Evolutionary conservation across 2,797 vertebrate species (phyloP).

Genomic region (Coilia nasus): DNA sequence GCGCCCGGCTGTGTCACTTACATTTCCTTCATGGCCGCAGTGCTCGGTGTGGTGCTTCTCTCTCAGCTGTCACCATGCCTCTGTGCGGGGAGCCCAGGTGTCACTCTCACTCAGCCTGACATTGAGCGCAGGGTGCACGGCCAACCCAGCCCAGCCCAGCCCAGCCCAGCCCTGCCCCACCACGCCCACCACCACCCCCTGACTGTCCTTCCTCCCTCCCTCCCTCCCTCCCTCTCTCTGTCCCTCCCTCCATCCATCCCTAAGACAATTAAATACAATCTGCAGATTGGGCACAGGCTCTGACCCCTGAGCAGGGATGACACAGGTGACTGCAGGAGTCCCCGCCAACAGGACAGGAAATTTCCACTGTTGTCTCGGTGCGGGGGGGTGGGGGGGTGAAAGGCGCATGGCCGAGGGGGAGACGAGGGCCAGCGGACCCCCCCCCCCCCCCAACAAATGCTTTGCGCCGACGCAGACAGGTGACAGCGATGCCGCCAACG

Average conservation of each 20-base stretch:
- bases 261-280: slow-evolving; percentile 65
- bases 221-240: slow-evolving; percentile 21
- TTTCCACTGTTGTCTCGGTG: slow-evolving; percentile 56
- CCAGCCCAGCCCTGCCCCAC: slow-evolving; percentile 43
- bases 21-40: slow-evolving; percentile 60
- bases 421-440: background rate
- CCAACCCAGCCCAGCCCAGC: background rate
- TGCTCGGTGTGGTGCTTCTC: slow-evolving; percentile 36
- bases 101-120: slow-evolving; percentile 50
- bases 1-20: slow-evolving; percentile 47
- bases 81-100: slow-evolving; percentile 45
- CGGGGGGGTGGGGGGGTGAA: background rate
- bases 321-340: slow-evolving; percentile 29
- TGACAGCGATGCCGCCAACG: background rate
- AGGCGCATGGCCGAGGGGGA: background rate
- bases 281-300: slow-evolving; percentile 58
- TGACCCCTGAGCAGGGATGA: slow-evolving; percentile 33
- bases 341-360: slow-evolving; percentile 50
- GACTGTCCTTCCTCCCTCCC: background rate
- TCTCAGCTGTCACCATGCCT: slow-evolving; percentile 57
- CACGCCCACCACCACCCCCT: slow-evolving; percentile 5
- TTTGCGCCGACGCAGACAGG: background rate
- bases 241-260: slow-evolving; percentile 32
- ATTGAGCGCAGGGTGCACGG: background rate
- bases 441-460: background rate